Evolutionary conservation across 2,888 invertebrate species (phyloP), one percentile per base, ranked within the genome.

Genomic region (Lottia scabra): DNA sequence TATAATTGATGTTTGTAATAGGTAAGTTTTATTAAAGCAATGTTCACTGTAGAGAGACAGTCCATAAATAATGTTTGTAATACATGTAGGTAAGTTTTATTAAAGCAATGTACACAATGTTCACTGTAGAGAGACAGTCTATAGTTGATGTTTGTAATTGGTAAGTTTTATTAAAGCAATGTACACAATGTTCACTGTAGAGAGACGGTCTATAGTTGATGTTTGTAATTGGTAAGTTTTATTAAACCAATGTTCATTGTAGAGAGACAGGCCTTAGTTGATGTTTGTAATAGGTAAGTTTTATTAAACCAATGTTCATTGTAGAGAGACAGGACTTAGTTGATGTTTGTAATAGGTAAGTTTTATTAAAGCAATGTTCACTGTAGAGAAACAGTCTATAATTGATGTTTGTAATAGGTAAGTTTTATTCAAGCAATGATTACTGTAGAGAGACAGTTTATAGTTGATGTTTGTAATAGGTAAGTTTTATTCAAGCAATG

Each of bases 231-330:
- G 72, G 87, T 88, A 76, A 81, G 84, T 73, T n/a, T 13, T n/a
- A n/a, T n/a, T n/a, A n/a, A n/a, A n/a, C n/a, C n/a, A n/a, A n/a
- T 97, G 62, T 92, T 96, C 85, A 91, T 92, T 1, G 95, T 95
- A 0, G 93, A 92, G 16, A 92, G 92, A 76, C 92, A 94, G 4
- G 93, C 94, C 83, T 87, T 98, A n/a, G 87, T 93, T 3, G 89
- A 92, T 71, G 95, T 94, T 0, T 93, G 94, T 10, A 91, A 93
- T 15, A 83, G 72, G 87, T 88, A 76, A 81, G 84, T 73, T n/a
- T 13, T n/a, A n/a, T n/a, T n/a, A n/a, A n/a, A n/a, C n/a, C n/a
- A n/a, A n/a, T 97, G 62, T 92, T 96, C 85, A 91, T 92, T 1
- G 95, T 95, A 0, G 93, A 92, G 16, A 92, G 92, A 76, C 92